These are phyloP conservation scores for Carterocephalus palaemon DNA, from an alignment of 2,888 invertebrate species.

Conservation along the genomic window DNA sequence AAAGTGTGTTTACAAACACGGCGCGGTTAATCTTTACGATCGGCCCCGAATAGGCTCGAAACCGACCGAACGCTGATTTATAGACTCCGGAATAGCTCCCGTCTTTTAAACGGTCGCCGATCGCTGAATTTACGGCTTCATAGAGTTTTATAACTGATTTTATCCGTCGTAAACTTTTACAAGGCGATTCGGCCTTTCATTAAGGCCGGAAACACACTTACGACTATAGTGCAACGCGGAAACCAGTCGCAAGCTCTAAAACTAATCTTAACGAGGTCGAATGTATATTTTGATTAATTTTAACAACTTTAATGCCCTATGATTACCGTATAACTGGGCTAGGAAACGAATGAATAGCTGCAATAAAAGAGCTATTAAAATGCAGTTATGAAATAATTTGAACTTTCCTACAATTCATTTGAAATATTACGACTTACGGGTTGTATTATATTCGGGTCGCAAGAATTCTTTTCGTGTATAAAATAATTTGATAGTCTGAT, in stretches of 20 bases:
- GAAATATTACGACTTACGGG: no score
- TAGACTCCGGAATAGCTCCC: conserved; percentile 65
- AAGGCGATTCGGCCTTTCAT: conserved; percentile 63
- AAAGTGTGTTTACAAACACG: conserved; percentile 71
- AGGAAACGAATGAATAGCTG: neutral
- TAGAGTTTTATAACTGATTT: conserved; percentile 75
- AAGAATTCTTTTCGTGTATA: no score
- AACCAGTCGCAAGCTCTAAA: neutral
- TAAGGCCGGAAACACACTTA: conserved; percentile 37
- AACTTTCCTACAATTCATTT: no score
- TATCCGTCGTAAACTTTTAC: conserved; percentile 73
- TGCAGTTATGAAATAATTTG: no score
- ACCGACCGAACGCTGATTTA: conserved; percentile 66
- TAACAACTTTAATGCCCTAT: conserved; percentile 1
- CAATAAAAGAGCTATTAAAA: neutral
- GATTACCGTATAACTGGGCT: neutral
- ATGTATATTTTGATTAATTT: conserved; percentile 1
- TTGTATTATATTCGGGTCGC: no score
- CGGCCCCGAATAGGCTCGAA: conserved; percentile 56
- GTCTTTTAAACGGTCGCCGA: conserved; percentile 59
- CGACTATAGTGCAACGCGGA: conserved; percentile 3
- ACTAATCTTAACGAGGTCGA: neutral
- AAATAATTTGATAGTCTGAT: no score
- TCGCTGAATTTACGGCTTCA: conserved; percentile 65
- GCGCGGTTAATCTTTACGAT: conserved; percentile 66